Evolutionary conservation across 30 jellyfish, hydroid and myxozoan species (phyloP), one percentile per base, ranked within the genome.

Genomic region (Aurelia aurita): DNA sequence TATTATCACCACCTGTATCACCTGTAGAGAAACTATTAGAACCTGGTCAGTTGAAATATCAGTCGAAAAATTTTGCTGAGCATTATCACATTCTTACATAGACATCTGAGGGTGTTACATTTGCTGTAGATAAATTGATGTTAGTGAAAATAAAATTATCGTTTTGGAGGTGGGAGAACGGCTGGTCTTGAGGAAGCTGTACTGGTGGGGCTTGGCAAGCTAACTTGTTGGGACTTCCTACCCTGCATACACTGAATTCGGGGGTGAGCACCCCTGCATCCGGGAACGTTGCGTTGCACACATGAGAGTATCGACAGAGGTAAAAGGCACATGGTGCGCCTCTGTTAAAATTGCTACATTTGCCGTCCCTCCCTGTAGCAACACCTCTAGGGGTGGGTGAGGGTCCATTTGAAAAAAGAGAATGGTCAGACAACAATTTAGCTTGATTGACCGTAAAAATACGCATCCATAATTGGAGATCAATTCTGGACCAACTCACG

Each of bases 341-440:
- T 0, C 29, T 55, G 26, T 55, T 55, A 15, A 3, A 55, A 10
- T 55, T 55, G 67, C 67, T 55, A 55, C 67, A 14, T 23, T 4
- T 55, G 3, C 67, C 67, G 67, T 55, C 67, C 67, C 67, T 55
- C 29, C 29, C 29, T 55, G 67, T 23, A 55, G 67, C 67, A 7
- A 7, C 67, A 19, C 67, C 67, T 4, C 29, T 55, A 9, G 67
- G 67, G 12, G 51, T 39, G 14, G 51, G 51, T 19, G 67, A 55
- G 67, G 67, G 67, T 55, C 29, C 67, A 5, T 55, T 10, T 11
- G 26, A 19, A 55, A 55, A 55, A 55, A 55, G 67, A 19, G 67
- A 55, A 55, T 55, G 29, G 29, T 55, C 67, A 19, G 67, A n/a
- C 67, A 55, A 23, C 67, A 55, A 23, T 13, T 55, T 55, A 4